Evolutionary conservation across 2,888 invertebrate species (phyloP).

Genomic region (Parnassius orleans): DNA sequence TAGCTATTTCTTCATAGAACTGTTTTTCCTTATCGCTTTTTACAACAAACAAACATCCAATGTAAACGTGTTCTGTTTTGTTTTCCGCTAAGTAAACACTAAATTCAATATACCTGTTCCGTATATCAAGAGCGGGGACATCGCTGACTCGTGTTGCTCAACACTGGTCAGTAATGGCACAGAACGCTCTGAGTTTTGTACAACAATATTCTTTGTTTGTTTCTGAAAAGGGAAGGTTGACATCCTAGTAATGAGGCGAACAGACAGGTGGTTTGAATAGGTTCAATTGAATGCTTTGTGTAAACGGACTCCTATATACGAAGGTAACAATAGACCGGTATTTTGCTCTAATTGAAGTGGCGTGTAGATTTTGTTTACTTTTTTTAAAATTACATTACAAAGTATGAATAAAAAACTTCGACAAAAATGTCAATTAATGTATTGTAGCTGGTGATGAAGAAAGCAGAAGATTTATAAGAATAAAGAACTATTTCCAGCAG

Average conservation of each 20-base stretch:
- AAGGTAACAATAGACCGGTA: constrained; percentile 8
- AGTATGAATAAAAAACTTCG: too few species aligned
- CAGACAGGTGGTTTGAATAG: constrained; percentile 16
- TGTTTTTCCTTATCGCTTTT: too few species aligned
- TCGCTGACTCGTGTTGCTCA: not conserved
- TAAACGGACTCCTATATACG: constrained; percentile 16
- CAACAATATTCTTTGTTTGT: constrained; percentile 18
- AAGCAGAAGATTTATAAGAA: too few species aligned
- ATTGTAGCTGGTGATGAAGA: too few species aligned
- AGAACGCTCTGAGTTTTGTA: not conserved
- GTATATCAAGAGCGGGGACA: not conserved
- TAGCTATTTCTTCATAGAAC: too few species aligned
- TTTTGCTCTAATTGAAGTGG: constrained; percentile 22
- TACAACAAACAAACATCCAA: not conserved
- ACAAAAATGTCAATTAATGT: too few species aligned
- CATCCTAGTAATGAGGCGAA: constrained; percentile 17
- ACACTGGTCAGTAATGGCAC: constrained; percentile 7
- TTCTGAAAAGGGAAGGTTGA: constrained; percentile 21
- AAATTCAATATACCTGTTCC: constrained; percentile 1
- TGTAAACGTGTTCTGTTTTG: constrained; percentile 1
- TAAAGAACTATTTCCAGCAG: too few species aligned
- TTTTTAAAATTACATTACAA: too few species aligned
- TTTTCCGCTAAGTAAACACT: constrained; percentile 9
- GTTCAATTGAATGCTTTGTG: constrained; percentile 23
- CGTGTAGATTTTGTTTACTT: not conserved